Percentiles rank a stretch among this genome's conserved stretches.
These are phyloP conservation scores for Chironomus tepperi DNA, from an alignment of 1,140 invertebrate species.

Conservation along the genomic window DNA sequence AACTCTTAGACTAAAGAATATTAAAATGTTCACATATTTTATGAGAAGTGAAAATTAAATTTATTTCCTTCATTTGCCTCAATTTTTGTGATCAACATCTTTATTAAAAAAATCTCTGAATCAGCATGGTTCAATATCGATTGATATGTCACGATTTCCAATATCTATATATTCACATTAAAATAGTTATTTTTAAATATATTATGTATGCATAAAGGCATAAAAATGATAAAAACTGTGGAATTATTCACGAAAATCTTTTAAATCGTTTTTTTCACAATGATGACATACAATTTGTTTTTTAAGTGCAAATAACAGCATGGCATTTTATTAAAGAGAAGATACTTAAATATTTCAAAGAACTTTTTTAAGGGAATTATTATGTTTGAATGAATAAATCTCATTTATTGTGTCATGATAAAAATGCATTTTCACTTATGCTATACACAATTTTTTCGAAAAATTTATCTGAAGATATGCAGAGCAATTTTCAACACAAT, in stretches of 20 bases:
- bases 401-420: not conserved
- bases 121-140: constrained; percentile 12
- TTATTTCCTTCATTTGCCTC: not conserved
- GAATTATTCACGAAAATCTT: not conserved
- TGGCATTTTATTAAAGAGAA: not conserved
- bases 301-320: constrained; percentile 3
- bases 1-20: not conserved
- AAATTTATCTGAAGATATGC: no score
- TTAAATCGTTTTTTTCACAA: not conserved
- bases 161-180: not conserved
- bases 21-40: not conserved
- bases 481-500: no score
- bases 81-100: not conserved
- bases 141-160: constrained; percentile 6
- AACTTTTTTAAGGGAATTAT: not conserved
- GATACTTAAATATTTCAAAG: not conserved
- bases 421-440: not conserved
- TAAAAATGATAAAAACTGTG: no score
- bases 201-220: no score
- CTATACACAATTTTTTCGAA: no score
- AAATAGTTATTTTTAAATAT: no score
- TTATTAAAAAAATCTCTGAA: constrained; percentile 7
- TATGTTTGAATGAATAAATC: not conserved
- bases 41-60: constrained; percentile 14
- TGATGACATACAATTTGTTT: constrained; percentile 5